Conservation (phyloP, 1,140 invertebrate genomes). For the Ptiloglossa arizonensis region DNA sequence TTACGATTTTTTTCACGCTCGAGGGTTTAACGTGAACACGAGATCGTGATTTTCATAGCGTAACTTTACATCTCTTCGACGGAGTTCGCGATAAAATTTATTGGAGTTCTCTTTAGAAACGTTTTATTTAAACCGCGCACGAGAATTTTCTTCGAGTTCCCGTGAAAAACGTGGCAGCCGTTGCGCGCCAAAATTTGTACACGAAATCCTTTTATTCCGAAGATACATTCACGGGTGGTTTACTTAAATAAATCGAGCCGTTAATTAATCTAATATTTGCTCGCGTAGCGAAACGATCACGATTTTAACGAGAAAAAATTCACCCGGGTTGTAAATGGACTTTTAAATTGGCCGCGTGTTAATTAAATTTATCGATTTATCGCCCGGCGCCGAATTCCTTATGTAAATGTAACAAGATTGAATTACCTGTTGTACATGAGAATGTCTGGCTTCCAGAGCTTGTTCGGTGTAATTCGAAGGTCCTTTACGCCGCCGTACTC, state of each 20-base stretch:
- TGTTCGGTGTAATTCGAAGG: constrained; percentile 95
- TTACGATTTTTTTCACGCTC: background rate
- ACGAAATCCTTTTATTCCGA: background rate
- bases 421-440: constrained; percentile 99
- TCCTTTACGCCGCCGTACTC: constrained; percentile 97
- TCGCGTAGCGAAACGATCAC: background rate
- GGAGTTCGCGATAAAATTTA: background rate
- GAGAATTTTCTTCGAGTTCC: background rate
- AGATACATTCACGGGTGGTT: background rate
- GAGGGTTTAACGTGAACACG: background rate
- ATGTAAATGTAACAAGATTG: constrained; percentile 60
- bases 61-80: background rate
- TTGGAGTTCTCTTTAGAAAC: background rate
- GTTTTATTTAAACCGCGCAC: background rate
- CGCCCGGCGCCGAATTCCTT: background rate
- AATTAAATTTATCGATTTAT: constrained; percentile 18
- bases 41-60: background rate
- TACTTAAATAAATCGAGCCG: background rate
- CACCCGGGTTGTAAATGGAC: background rate
- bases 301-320: background rate
- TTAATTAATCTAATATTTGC: background rate
- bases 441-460: constrained; percentile 98
- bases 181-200: background rate
- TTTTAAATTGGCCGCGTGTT: background rate
- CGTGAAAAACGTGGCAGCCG: background rate